Percentiles rank a stretch among this genome's conserved stretches.
Evolutionary conservation across 2,888 invertebrate genomes (phyloP).

Genomic region (Tipula confusa): DNA sequence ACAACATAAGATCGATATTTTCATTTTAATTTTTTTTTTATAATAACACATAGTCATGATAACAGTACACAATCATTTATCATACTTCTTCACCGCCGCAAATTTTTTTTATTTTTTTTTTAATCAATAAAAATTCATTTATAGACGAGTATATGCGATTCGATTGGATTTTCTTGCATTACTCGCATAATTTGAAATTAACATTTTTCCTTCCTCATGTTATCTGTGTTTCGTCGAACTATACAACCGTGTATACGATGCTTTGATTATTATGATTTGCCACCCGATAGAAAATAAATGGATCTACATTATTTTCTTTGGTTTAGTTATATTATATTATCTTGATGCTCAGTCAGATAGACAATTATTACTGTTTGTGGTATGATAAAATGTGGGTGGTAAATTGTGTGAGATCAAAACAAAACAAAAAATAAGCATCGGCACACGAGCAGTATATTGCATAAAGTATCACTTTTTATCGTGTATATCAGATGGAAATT

Average conservation of each 20-base stretch:
- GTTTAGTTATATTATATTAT: background rate
- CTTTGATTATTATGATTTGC: background rate
- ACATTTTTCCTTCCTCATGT: background rate
- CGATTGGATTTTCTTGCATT: background rate
- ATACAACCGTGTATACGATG: too few species aligned
- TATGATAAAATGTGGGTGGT: background rate
- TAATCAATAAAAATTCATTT: background rate
- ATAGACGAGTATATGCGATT: background rate
- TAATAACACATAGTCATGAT: background rate
- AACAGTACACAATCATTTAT: background rate
- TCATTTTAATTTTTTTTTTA: background rate
- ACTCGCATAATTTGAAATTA: background rate
- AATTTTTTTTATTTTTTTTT: background rate
- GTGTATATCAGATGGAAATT: too few species aligned
- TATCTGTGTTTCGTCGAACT: background rate
- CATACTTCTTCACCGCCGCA: background rate
- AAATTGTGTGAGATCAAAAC: background rate
- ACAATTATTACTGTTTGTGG: background rate
- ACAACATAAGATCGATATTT: background rate
- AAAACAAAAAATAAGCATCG: too few species aligned
- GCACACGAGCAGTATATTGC: too few species aligned
- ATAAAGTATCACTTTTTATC: too few species aligned
- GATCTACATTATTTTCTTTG: background rate
- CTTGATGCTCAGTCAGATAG: background rate
- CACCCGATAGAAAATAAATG: background rate